These are phyloP conservation scores for Villa cingulata DNA, from an alignment of 2,888 invertebrate species.

Conservation along the genomic window DNA sequence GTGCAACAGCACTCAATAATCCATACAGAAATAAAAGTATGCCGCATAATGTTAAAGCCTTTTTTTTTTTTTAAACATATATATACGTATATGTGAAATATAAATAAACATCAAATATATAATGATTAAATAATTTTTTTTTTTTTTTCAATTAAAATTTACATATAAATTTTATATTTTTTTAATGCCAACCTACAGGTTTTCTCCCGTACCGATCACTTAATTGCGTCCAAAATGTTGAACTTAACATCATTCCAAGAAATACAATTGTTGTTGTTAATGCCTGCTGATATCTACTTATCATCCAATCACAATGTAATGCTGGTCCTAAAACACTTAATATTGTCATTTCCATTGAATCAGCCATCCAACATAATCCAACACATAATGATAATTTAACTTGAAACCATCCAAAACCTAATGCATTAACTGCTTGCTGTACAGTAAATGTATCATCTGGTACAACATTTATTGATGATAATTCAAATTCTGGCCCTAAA, in stretches of 20 bases:
- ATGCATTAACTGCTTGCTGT: slow-evolving; percentile 71
- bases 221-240: slow-evolving; percentile 89
- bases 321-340: slow-evolving; percentile 86
- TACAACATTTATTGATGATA: slow-evolving; percentile 51
- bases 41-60: slow-evolving; percentile 86
- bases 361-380: slow-evolving; percentile 90
- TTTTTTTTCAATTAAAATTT: no score
- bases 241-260: slow-evolving; percentile 93
- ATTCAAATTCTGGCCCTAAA: slow-evolving; percentile 42
- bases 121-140: no score
- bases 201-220: slow-evolving; percentile 87
- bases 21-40: slow-evolving; percentile 84
- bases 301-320: slow-evolving; percentile 88
- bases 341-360: slow-evolving; percentile 98
- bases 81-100: not conserved
- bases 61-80: not conserved
- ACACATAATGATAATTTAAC: slow-evolving; percentile 73
- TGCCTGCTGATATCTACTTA: slow-evolving; percentile 76
- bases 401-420: slow-evolving; percentile 84
- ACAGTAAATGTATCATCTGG: slow-evolving; percentile 70
- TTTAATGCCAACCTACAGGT: slow-evolving; percentile 43
- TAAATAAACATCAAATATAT: no score
- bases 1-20: slow-evolving; percentile 75
- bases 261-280: slow-evolving; percentile 88
- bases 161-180: no score